phyloP scores from a whole-genome alignment of 2,797 vertebrate species.

The Cossypha caffra region DNA sequence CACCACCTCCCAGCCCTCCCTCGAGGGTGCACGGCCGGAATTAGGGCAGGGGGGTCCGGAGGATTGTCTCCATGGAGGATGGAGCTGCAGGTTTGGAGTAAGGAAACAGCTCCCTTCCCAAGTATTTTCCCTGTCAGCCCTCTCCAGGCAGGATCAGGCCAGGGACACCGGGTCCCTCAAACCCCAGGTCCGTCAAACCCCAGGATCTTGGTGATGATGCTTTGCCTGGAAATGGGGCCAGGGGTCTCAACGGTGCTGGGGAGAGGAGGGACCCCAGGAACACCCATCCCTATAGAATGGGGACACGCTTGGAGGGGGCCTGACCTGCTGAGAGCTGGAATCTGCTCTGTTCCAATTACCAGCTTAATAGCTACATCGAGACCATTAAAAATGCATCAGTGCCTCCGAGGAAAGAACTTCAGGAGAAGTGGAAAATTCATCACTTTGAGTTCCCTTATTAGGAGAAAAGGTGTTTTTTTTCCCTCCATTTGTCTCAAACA shows the following conservation, averaged over 20 bases:
- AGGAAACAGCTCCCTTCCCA: background rate
- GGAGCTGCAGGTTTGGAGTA: background rate
- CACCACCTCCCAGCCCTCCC: no score
- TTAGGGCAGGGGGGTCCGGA: fast-evolving
- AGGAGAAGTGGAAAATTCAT: slow-evolving; percentile 29
- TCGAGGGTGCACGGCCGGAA: background rate
- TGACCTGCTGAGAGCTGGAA: background rate
- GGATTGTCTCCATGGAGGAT: background rate
- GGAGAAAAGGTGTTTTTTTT: background rate
- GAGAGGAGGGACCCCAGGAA: background rate
- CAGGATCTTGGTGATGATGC: fast-evolving
- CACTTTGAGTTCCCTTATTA: slow-evolving; percentile 30
- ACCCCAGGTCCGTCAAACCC: background rate
- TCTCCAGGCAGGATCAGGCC: background rate
- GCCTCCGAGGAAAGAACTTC: background rate
- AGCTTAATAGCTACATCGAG: background rate
- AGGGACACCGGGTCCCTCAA: fast-evolving
- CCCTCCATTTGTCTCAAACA: background rate
- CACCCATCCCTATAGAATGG: background rate
- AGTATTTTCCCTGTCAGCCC: background rate
- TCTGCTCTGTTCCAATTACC: slow-evolving; percentile 16
- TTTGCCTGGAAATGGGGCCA: background rate
- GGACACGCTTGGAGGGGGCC: fast-evolving
- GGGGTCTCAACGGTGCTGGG: background rate
- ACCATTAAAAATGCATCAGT: slow-evolving; percentile 40